A percentile compares a stretch with the other conserved stretches of the same genome.
Conservation (phyloP, 2,797 vertebrate genomes). For the Myripristis jacobus region DNA sequence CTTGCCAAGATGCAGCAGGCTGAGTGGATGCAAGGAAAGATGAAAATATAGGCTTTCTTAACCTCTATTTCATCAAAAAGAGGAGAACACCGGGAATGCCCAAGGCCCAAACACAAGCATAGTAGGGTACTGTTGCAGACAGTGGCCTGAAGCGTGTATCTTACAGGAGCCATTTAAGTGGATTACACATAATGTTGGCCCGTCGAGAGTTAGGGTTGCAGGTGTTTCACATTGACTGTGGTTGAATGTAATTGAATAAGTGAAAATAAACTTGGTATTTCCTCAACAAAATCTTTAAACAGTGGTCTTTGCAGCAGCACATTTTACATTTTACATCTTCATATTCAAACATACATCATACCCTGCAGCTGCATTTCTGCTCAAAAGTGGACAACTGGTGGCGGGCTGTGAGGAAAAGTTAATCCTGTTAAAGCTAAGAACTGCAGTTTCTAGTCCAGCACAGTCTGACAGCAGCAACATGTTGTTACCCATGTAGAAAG, state of each 20-base stretch:
- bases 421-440: too few species aligned
- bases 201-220: slow-evolving; percentile 27
- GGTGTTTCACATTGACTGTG: slow-evolving; percentile 54
- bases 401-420: too few species aligned
- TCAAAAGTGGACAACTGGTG: neutral
- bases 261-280: too few species aligned
- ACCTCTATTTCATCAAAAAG: slow-evolving; percentile 14
- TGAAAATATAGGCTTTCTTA: slow-evolving; percentile 26
- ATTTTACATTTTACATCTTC: neutral
- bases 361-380: slow-evolving; percentile 29
- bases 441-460: too few species aligned
- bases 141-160: neutral
- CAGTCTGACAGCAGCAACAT: slow-evolving; percentile 26
- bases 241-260: too few species aligned
- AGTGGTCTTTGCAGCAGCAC: slow-evolving; percentile 11
- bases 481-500: slow-evolving; percentile 13
- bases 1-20: slow-evolving; percentile 38
- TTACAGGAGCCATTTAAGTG: slow-evolving; percentile 31
- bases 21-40: slow-evolving; percentile 22
- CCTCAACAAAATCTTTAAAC: slow-evolving; percentile 6
- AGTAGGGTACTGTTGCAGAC: slow-evolving; percentile 24
- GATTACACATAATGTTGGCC: slow-evolving; percentile 32
- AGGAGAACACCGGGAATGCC: slow-evolving; percentile 15
- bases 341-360: neutral
- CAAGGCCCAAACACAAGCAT: slow-evolving; percentile 22